phyloP scores from a whole-genome alignment of 1,140 invertebrate species.

The Colletes gigas region DNA sequence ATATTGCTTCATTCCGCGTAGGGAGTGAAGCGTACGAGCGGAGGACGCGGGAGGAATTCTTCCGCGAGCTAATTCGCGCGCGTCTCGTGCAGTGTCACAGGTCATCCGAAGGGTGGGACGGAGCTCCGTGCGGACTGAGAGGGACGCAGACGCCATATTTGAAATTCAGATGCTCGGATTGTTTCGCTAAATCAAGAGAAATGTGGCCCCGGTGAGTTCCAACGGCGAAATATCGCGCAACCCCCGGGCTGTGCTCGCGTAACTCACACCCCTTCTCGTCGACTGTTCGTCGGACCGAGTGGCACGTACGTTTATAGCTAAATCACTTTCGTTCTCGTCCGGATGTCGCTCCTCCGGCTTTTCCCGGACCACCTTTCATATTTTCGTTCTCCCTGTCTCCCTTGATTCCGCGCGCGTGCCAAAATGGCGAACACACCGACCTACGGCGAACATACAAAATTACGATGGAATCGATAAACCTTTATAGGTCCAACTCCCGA shows the following conservation, averaged over 20 bases:
- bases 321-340: slow-evolving; percentile 69
- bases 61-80: slow-evolving; percentile 54
- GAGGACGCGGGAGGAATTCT: slow-evolving; percentile 10
- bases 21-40: neutral
- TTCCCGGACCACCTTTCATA: slow-evolving; percentile 43
- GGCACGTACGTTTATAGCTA: slow-evolving; percentile 62
- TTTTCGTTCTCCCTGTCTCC: slow-evolving; percentile 23
- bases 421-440: slow-evolving; percentile 11
- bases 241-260: slow-evolving; percentile 27
- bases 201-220: slow-evolving; percentile 72
- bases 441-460: no score
- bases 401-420: slow-evolving; percentile 1
- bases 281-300: slow-evolving; percentile 10
- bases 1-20: slow-evolving; percentile 34
- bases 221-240: slow-evolving; percentile 57
- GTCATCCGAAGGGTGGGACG: slow-evolving; percentile 37
- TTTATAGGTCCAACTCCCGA: no score
- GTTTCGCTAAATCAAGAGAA: slow-evolving; percentile 77
- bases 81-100: slow-evolving; percentile 36
- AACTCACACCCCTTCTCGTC: slow-evolving; percentile 8
- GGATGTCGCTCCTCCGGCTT: slow-evolving; percentile 42
- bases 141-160: slow-evolving; percentile 63
- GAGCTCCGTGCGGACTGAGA: neutral
- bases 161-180: slow-evolving; percentile 75
- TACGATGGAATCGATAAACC: no score